Conservation (phyloP, 2,888 invertebrate genomes). For the Prosopocoilus inquinatus region DNA sequence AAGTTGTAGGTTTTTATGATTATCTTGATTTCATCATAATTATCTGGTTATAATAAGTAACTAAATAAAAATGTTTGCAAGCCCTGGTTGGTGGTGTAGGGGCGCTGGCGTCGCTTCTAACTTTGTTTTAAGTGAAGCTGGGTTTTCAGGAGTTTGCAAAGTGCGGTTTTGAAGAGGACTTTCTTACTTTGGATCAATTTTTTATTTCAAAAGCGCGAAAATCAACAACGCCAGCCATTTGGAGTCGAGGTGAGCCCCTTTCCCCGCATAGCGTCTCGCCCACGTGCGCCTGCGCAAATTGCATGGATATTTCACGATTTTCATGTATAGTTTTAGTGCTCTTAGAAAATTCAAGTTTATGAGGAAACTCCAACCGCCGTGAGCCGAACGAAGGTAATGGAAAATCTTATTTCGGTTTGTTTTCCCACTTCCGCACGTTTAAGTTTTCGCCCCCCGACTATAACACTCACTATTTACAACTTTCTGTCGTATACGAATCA, state of each 20-base stretch:
- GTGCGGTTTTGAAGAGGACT: too few species aligned
- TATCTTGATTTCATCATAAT: too few species aligned
- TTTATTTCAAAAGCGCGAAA: constrained; percentile 20
- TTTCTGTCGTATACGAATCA: constrained; percentile 24
- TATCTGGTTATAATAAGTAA: too few species aligned
- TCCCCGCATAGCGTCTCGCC: constrained; percentile 20
- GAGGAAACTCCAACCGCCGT: constrained; percentile 23
- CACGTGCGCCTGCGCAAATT: constrained; percentile 35
- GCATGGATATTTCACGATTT: constrained; percentile 37
- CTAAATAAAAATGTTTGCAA: too few species aligned
- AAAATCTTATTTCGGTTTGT: constrained; percentile 28
- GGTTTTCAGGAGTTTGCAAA: too few species aligned
- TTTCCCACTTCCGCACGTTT: constrained; percentile 19
- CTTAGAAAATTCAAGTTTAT: constrained; percentile 40
- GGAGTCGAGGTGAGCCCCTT: constrained; percentile 19
- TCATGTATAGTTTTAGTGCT: constrained; percentile 37
- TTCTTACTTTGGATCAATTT: neutral
- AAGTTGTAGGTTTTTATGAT: too few species aligned
- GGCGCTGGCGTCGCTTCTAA: too few species aligned
- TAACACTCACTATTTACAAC: constrained; percentile 21
- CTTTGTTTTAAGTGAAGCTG: too few species aligned
- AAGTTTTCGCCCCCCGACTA: neutral
- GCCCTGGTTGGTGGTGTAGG: too few species aligned
- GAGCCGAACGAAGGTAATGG: constrained; percentile 32
- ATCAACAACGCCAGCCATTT: constrained; percentile 25